Evolutionary conservation across 2,888 invertebrate genomes (phyloP).

Genomic region (Euclidia mi): DNA sequence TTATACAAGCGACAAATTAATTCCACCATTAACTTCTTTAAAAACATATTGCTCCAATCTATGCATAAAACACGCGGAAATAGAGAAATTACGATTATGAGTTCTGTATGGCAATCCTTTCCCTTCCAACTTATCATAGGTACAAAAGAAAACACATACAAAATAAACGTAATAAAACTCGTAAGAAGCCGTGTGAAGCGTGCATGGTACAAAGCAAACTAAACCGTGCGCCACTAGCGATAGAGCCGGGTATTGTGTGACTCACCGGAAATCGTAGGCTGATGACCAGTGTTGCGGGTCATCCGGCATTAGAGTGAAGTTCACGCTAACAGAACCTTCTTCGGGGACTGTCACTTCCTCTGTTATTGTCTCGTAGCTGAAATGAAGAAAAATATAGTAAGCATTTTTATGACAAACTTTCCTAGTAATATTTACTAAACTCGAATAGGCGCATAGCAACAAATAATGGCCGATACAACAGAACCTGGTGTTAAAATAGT

Average conservation of each 20-base stretch:
- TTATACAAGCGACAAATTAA: too few relatives aligned
- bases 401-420: too few relatives aligned
- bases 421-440: too few relatives aligned
- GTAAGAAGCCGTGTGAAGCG: constrained; percentile 4
- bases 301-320: constrained; percentile 95
- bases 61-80: too few relatives aligned
- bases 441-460: too few relatives aligned
- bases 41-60: too few relatives aligned
- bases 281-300: constrained; percentile 96
- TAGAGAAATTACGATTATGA: too few relatives aligned
- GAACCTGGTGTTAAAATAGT: too few relatives aligned
- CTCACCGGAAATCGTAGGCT: constrained; percentile 93
- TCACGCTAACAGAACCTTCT: constrained; percentile 90
- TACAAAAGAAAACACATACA: constrained; percentile 1
- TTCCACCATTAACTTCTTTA: too few relatives aligned
- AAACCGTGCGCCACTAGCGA: not conserved
- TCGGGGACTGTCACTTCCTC: constrained; percentile 91
- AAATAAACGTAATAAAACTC: constrained; percentile 1
- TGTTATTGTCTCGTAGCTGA: constrained; percentile 91
- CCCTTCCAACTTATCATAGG: not conserved
- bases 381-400: constrained; percentile 14
- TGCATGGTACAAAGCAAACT: constrained; percentile 14
- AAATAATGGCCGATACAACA: too few relatives aligned
- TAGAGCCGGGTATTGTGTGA: constrained; percentile 48
- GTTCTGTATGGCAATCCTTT: constrained; percentile 1